phyloP scores from a whole-genome alignment of 1,140 invertebrate genomes.

The Pseudomyrmex flavicornis region DNA sequence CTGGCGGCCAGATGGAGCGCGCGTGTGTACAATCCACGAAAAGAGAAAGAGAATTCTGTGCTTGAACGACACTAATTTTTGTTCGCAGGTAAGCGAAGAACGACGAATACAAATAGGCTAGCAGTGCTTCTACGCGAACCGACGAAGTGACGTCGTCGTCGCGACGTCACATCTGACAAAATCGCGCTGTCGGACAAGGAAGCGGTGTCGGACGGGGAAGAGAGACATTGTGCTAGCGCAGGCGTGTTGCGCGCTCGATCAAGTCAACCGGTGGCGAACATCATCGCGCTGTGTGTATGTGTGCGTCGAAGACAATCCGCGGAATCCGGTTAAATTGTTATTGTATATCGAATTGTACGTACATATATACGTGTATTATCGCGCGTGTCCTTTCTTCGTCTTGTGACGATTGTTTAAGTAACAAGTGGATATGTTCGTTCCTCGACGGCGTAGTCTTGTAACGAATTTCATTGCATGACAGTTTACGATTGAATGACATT shows the following conservation, averaged over 20 bases:
- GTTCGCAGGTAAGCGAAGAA: constrained; percentile 47
- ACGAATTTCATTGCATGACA: neutral
- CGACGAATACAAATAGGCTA: neutral
- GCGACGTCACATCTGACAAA: constrained; percentile 46
- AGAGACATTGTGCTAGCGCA: constrained; percentile 17
- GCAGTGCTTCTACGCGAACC: neutral
- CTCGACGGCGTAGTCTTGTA: neutral
- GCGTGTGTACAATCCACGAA: neutral
- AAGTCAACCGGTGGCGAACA: constrained; percentile 50
- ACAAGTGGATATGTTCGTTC: too few species aligned
- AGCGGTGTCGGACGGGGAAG: neutral
- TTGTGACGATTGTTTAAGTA: too few species aligned
- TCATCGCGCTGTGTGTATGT: neutral
- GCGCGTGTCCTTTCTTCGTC: too few species aligned
- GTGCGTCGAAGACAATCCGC: neutral
- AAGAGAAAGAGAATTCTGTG: neutral
- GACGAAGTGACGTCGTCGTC: constrained; percentile 29
- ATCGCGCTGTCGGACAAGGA: too few species aligned
- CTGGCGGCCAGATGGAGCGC: constrained; percentile 15
- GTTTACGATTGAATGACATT: neutral
- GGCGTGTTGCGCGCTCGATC: constrained; percentile 39
- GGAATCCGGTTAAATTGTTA: constrained; percentile 4
- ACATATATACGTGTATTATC: neutral
- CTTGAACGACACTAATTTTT: constrained; percentile 51
- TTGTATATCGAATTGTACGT: neutral